A percentile compares a stretch with the other conserved stretches of the same genome.
Conservation (phyloP, 2,888 invertebrate species). For the Pecten maximus region DNA sequence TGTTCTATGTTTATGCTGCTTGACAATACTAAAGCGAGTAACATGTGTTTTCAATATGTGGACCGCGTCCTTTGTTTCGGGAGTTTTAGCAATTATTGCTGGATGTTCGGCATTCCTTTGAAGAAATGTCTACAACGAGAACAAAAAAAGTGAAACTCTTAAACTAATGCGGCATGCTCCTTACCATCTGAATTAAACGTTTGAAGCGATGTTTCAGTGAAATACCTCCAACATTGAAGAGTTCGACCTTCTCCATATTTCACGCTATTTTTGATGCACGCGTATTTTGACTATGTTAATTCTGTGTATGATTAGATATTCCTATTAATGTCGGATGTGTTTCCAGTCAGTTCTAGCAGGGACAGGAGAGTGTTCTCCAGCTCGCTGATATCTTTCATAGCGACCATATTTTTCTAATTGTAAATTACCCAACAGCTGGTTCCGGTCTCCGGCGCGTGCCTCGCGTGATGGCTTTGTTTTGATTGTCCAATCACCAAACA, state of each 20-base stretch:
- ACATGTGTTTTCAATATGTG: neutral
- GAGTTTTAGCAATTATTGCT: neutral
- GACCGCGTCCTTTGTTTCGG: neutral
- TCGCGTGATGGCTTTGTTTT: neutral
- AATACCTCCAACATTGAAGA: conserved; percentile 14
- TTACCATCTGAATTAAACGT: neutral
- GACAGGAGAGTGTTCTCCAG: neutral
- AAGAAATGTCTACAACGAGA: neutral
- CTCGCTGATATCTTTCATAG: conserved; percentile 18
- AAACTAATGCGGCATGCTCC: neutral
- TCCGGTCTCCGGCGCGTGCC: conserved; percentile 12
- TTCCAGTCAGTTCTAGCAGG: neutral
- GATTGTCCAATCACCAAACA: conserved; percentile 24
- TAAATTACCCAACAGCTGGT: conserved; percentile 29
- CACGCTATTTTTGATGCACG: neutral
- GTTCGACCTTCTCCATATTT: conserved; percentile 20
- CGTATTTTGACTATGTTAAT: neutral
- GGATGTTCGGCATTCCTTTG: neutral
- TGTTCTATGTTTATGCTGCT: neutral
- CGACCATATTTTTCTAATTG: conserved; percentile 29
- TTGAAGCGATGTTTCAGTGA: neutral
- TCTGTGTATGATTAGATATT: neutral
- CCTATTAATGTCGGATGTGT: neutral
- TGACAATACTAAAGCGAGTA: neutral
- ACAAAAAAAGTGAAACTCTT: neutral